Evolutionary conservation across 2,113 vertebrate species (phyloP).

Genomic region (Azemiops feae): DNA sequence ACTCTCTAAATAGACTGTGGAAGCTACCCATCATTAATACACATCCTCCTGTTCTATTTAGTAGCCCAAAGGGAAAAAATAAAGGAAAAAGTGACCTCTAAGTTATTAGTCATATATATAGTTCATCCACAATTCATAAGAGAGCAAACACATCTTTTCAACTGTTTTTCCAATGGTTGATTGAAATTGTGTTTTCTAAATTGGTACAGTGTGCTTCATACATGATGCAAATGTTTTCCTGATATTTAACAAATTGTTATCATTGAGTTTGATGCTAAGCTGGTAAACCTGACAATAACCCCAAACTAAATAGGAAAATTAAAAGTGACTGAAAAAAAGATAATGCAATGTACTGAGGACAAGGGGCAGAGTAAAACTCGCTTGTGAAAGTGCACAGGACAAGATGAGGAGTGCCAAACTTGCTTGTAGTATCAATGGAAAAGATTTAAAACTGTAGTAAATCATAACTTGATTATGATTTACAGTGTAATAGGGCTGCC

Average conservation of each 20-base stretch:
- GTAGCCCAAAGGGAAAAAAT: background rate
- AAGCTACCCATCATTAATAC: background rate
- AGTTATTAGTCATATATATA: constrained; percentile 20
- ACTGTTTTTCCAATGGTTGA: constrained; percentile 6
- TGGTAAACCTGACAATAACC: background rate
- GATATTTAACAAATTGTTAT: background rate
- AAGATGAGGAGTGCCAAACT: background rate
- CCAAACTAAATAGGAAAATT: background rate
- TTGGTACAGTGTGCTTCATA: background rate
- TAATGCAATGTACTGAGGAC: background rate
- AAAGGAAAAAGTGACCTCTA: background rate
- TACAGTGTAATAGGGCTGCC: background rate
- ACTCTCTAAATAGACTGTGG: constrained; percentile 20
- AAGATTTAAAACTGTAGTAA: background rate
- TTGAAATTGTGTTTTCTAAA: background rate
- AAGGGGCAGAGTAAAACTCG: background rate
- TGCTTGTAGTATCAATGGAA: background rate
- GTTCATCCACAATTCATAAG: constrained; percentile 26
- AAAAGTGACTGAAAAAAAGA: background rate
- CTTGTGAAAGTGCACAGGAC: background rate
- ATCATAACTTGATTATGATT: background rate
- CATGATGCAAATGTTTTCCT: background rate
- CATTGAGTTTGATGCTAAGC: background rate
- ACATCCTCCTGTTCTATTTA: constrained; percentile 32
- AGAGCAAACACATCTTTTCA: constrained; percentile 31